Evolutionary conservation across 2,888 invertebrate species (phyloP).

Genomic region (Cybosia mesomella): DNA sequence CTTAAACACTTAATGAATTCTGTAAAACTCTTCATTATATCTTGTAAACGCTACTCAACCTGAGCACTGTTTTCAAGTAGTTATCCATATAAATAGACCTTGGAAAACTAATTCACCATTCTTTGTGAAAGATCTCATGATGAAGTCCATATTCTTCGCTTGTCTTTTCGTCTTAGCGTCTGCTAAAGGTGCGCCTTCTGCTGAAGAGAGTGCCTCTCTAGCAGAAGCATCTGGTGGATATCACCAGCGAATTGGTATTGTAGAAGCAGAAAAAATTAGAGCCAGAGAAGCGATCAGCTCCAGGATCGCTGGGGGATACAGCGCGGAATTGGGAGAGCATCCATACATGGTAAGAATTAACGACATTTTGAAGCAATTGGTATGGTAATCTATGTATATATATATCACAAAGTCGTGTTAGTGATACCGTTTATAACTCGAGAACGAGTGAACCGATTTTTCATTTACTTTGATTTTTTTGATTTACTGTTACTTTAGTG

Average conservation of each 20-base stretch:
- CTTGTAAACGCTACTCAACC: background rate
- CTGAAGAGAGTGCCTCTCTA: background rate
- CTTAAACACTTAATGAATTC: background rate
- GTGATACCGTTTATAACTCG: too few relatives aligned
- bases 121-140: background rate
- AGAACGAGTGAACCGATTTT: too few relatives aligned
- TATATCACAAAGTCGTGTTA: too few relatives aligned
- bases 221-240: conserved; percentile 1
- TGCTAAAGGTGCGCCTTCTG: background rate
- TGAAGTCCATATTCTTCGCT: background rate
- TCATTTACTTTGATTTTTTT: too few relatives aligned
- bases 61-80: background rate
- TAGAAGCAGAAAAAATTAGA: background rate
- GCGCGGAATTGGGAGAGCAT: conserved; percentile 13
- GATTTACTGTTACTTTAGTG: too few relatives aligned
- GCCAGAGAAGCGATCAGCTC: background rate
- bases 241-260: conserved; percentile 1
- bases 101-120: background rate
- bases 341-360: conserved; percentile 13
- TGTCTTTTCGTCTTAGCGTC: background rate
- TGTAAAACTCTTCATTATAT: background rate
- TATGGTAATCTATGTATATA: too few relatives aligned
- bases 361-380: background rate
- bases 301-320: background rate
- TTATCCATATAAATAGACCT: background rate